phyloP scores from a whole-genome alignment of 2,888 invertebrate species.

The Tupiocoris notatus region DNA sequence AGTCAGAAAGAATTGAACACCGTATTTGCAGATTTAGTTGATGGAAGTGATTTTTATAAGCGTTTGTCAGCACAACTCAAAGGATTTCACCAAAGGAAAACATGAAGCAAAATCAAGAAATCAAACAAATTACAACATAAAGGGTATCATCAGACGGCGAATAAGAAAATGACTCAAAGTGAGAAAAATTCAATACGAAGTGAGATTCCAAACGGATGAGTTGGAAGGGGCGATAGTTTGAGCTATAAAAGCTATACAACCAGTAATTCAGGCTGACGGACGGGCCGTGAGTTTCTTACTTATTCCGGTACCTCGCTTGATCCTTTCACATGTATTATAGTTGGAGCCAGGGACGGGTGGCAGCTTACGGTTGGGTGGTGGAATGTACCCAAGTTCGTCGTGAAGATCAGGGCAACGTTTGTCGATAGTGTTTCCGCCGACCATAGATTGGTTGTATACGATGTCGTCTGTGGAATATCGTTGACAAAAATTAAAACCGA shows the following conservation, averaged over 20 bases:
- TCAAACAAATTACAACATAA: neutral
- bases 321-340: constrained; percentile 90
- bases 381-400: constrained; percentile 89
- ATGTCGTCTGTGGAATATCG: constrained; percentile 70
- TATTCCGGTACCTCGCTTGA: constrained; percentile 89
- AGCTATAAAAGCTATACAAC: constrained; percentile 25
- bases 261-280: constrained; percentile 38
- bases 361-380: constrained; percentile 86
- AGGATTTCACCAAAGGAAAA: constrained; percentile 36
- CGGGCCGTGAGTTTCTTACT: constrained; percentile 64
- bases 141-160: neutral
- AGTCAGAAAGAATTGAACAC: too few relatives aligned
- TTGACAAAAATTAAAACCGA: neutral
- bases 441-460: constrained; percentile 83
- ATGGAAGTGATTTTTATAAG: neutral
- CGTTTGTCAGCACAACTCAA: constrained; percentile 1
- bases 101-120: neutral
- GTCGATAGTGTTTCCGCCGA: constrained; percentile 69
- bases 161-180: constrained; percentile 15
- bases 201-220: constrained; percentile 18
- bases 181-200: constrained; percentile 10
- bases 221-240: neutral
- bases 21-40: too few relatives aligned
- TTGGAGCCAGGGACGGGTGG: constrained; percentile 91
- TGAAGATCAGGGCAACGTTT: constrained; percentile 79